Evolutionary conservation across 1,140 invertebrate species (phyloP), one percentile per base, ranked within the genome.

Genomic region (Drosophila mojavensis): DNA sequence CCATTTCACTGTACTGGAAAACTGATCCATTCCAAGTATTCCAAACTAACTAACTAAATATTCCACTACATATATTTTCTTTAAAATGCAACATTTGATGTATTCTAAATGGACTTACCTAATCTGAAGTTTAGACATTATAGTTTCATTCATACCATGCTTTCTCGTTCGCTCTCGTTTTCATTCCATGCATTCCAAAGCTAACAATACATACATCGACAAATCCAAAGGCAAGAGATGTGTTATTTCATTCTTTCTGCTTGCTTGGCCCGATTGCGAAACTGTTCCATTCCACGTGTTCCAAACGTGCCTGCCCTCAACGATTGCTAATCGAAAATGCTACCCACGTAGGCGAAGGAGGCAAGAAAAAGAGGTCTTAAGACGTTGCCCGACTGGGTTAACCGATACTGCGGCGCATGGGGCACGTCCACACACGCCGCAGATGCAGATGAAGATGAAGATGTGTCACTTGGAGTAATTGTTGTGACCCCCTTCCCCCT

Each of bases 391-490:
- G 51, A 55, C 30, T 50, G 43, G 26, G 28, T 30, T 54, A 75
- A 30, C 20, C 65, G 53, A 54, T 15, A 17, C 15, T 24, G 15
- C 24, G 24, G 41, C 65, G 41, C 33, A 63, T 47, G 62, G 66
- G 79, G 65, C 80, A 81, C 79, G 79, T 81, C 61, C 79, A 53
- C 43, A 17, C 30, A 53, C 50, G 63, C 54, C 48, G 70, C 53
- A 68, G 85, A 74, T 84, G 84, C 59, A 80, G 81, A 90, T 90
- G 85, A 80, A 90, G 80, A 91, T 91, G 86, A 83, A 90, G 80
- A 91, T 90, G 86, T 90, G 86, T 90, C 86, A 84, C 71, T 83
- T 90, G 86, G 86, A 91, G 83, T 90, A 83, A 90, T 90, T 91
- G 86, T 88, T 72, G 75, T 81, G 47, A 13, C 0, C 17, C 51